Base-by-base conservation (phyloP, 2,888 invertebrate genomes). In the Torymus auratus region DNA sequence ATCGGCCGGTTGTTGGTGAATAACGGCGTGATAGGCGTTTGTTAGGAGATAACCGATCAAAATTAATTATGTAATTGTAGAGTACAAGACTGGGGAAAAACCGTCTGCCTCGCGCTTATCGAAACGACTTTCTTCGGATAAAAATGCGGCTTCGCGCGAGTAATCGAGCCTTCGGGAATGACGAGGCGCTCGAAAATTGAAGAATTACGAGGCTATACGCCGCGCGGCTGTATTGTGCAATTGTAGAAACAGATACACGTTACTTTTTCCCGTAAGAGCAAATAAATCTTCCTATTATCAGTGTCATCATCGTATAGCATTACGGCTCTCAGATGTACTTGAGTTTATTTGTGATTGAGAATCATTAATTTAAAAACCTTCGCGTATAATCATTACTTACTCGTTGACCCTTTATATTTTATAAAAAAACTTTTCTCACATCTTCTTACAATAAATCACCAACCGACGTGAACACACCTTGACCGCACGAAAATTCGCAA, bases 101-200 rank as follows among this genome's bases (percentile, higher is more conserved):
- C 28, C 5, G 7, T 41, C 7, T 4, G 12, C 65, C 41, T 13
- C 10, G 1, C 50, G 1, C 28, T 20, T 52, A 69, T 53, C 11
- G 50, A 69, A 76, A 73, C 14, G 61, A 61, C 55, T 68, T 67
- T 72, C 50, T 52, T 64, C 5, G 52, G 58, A 58, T 77, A 58
- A 58, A 77, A 71, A 55, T 62, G n/a, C n/a, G 23, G 50, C 62
- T n/a, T 67, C 61, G 53, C 61, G 53, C 23, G 13, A n/a, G 20
- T 62, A 53, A 72, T 78, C 53, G 68, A 69, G 52, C n/a, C 53
- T 67, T 28, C 56, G 15, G 68, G 11, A 14, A 52, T 23, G 56
- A 64, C 12, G 55, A 13, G n/a, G 20, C 17, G 14, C 10, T 53
- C 17, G n/a, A 75, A 52, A 65, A 58, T 62, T 7, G 7, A 41